phyloP scores from a whole-genome alignment of 1,140 invertebrate genomes.

The Aphaenogaster ashmeadi region DNA sequence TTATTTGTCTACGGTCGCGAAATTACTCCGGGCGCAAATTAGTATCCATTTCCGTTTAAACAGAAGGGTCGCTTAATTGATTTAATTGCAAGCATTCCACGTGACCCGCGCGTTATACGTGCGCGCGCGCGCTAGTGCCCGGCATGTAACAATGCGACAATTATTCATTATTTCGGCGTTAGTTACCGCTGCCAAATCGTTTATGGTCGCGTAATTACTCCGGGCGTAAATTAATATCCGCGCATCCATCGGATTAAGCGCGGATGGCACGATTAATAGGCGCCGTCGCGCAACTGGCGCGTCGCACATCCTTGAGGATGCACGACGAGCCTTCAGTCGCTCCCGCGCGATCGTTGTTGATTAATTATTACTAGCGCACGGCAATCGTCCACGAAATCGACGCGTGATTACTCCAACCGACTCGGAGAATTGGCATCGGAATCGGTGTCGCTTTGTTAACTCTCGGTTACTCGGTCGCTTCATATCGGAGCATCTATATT shows the following conservation, averaged over 20 bases:
- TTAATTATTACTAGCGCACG: constrained; percentile 17
- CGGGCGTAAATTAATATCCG: constrained; percentile 60
- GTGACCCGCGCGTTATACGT: constrained; percentile 41
- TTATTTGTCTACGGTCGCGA: constrained; percentile 59
- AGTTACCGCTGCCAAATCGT: constrained; percentile 56
- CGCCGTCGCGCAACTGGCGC: constrained; percentile 5
- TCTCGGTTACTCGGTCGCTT: constrained; percentile 32
- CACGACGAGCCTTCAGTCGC: neutral
- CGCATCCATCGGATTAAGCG: constrained; percentile 47
- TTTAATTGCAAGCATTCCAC: constrained; percentile 62
- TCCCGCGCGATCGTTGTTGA: constrained; percentile 24
- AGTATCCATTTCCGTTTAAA: constrained; percentile 65
- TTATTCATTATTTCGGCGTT: constrained; percentile 64
- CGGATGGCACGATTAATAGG: constrained; percentile 51
- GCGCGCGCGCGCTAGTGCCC: neutral
- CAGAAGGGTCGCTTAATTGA: constrained; percentile 63
- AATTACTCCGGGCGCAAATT: constrained; percentile 62
- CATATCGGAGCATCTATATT: constrained; percentile 27
- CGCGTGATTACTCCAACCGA: neutral
- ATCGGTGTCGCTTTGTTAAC: constrained; percentile 21
- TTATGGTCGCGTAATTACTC: constrained; percentile 60
- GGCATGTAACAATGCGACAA: constrained; percentile 60
- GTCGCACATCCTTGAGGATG: constrained; percentile 24
- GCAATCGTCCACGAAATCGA: neutral
- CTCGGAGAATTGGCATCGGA: neutral